phyloP scores from a whole-genome alignment of 2,888 invertebrate species.

The Cremastinae sp. region DNA sequence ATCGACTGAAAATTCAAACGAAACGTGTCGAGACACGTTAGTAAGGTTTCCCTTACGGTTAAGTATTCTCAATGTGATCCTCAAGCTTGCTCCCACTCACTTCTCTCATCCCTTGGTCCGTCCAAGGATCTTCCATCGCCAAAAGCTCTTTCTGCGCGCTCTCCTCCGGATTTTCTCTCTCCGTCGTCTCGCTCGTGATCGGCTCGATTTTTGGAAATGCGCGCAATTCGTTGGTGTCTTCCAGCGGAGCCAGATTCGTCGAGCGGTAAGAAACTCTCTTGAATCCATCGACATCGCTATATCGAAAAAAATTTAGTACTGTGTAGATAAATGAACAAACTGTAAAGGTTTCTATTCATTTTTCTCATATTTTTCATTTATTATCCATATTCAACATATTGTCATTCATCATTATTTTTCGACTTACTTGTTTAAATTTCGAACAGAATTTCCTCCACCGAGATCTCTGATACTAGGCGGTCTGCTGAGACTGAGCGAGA shows the following conservation, averaged over 20 bases:
- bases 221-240: constrained; percentile 64
- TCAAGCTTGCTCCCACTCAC: constrained; percentile 58
- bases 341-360: background rate
- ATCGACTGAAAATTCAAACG: constrained; percentile 12
- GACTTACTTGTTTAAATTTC: constrained; percentile 55
- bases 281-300: constrained; percentile 62
- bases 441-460: constrained; percentile 54
- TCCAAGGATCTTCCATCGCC: constrained; percentile 2
- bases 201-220: constrained; percentile 50
- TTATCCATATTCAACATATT: no score
- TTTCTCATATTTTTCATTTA: constrained; percentile 8
- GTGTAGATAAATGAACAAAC: no score
- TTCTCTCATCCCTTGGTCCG: constrained; percentile 42
- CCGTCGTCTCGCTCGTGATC: background rate
- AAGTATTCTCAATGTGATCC: constrained; percentile 32
- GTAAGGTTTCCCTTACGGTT: constrained; percentile 48
- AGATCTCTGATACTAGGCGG: constrained; percentile 63
- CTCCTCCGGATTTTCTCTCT: constrained; percentile 30
- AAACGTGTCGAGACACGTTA: constrained; percentile 7
- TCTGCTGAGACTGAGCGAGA: constrained; percentile 66
- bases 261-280: constrained; percentile 56
- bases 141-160: constrained; percentile 33
- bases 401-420: no score
- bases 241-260: constrained; percentile 50
- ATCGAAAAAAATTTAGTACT: constrained; percentile 4